Percentiles rank a stretch among this genome's conserved stretches.
phyloP scores from a whole-genome alignment of 2,113 vertebrate species.

The Menidia beryllina region DNA sequence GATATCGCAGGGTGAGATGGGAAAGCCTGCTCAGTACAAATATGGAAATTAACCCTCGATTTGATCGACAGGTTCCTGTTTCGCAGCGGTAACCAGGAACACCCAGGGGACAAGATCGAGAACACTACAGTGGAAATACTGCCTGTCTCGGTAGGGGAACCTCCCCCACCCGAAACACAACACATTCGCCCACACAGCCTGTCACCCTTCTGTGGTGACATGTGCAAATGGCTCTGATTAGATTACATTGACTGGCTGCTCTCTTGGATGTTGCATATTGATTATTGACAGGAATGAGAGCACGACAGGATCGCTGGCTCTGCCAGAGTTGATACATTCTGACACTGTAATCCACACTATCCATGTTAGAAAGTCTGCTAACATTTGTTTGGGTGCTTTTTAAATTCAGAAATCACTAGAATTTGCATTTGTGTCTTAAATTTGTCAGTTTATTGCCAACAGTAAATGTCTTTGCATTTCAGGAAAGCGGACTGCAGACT shows the following conservation, averaged over 20 bases:
- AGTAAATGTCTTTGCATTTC: conserved; percentile 23
- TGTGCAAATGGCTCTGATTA: conserved; percentile 56
- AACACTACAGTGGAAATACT: conserved; percentile 96
- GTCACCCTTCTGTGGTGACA: conserved; percentile 30
- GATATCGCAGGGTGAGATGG: neutral
- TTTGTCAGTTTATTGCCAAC: neutral
- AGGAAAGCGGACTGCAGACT: conserved; percentile 85
- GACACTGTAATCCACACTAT: conserved; percentile 3
- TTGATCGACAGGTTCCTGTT: conserved; percentile 90
- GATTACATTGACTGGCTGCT: conserved; percentile 47
- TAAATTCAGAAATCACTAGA: conserved; percentile 4
- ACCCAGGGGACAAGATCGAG: conserved; percentile 93
- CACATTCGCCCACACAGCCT: conserved; percentile 1
- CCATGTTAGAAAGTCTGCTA: neutral
- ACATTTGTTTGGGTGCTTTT: conserved; percentile 3
- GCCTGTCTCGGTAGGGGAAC: conserved; percentile 87
- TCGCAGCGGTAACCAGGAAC: conserved; percentile 96
- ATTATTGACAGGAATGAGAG: conserved; percentile 63
- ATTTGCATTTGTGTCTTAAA: neutral
- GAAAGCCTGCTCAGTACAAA: no score
- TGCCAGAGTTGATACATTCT: conserved; percentile 37
- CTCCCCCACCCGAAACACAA: neutral
- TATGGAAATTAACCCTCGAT: conserved; percentile 30
- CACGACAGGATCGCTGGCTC: conserved; percentile 33
- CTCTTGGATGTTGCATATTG: conserved; percentile 46